phyloP scores from a whole-genome alignment of 2,113 vertebrate species.

The Salvator merianae region DNA sequence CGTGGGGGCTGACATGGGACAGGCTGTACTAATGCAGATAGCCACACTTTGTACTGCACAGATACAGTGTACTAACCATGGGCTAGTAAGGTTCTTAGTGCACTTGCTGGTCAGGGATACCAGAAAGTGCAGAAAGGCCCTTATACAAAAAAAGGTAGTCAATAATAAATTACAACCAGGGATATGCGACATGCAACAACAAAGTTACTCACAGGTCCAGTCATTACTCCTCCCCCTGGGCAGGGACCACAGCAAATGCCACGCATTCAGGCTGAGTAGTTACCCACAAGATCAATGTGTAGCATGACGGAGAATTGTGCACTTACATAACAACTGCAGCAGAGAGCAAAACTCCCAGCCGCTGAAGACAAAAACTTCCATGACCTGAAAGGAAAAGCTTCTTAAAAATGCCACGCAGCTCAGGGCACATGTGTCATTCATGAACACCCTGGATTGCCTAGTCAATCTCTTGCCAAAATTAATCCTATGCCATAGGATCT shows the following conservation, averaged over 20 bases:
- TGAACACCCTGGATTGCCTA: accelerated
- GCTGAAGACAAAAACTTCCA: slow-evolving; percentile 37
- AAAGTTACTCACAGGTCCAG: not conserved
- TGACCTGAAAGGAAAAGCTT: slow-evolving; percentile 49
- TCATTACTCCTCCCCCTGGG: not conserved
- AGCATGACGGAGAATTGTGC: not conserved
- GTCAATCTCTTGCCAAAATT: not conserved
- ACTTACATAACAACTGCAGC: slow-evolving; percentile 63
- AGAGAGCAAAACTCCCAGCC: slow-evolving; percentile 57
- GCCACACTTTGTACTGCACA: too few species aligned
- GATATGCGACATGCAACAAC: accelerated
- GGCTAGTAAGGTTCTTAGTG: too few species aligned
- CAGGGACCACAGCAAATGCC: not conserved
- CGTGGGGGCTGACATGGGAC: too few species aligned
- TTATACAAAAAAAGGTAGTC: too few species aligned
- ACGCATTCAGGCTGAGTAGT: accelerated
- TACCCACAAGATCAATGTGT: not conserved
- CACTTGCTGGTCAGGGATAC: too few species aligned
- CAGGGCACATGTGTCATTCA: not conserved
- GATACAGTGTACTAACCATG: too few species aligned
- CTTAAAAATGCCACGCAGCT: slow-evolving; percentile 35
- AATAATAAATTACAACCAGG: too few species aligned
- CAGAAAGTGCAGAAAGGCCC: too few species aligned
- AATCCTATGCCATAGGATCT: not conserved
- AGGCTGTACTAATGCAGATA: too few species aligned